These are phyloP conservation scores for Empidonax traillii DNA, from an alignment of 2,113 vertebrate genomes.

Conservation along the genomic window DNA sequence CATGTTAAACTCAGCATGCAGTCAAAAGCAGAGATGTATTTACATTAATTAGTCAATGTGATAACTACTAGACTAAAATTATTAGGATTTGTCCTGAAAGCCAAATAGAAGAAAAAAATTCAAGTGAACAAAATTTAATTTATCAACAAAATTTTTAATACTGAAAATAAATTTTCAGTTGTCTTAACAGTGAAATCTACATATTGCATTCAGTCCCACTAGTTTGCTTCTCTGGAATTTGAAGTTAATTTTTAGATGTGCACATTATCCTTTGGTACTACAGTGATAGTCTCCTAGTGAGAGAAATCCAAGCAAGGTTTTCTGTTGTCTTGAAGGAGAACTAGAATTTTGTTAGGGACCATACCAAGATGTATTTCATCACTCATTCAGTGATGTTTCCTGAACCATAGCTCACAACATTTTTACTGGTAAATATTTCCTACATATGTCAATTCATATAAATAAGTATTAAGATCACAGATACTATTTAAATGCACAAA, in stretches of 20 bases:
- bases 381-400: neutral
- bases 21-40: neutral
- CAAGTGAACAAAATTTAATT: neutral
- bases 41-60: neutral
- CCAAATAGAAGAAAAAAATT: neutral
- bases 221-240: neutral
- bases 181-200: neutral
- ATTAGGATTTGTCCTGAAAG: neutral
- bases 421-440: neutral
- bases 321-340: neutral
- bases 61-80: neutral
- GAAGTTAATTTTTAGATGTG: neutral
- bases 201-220: fast-evolving
- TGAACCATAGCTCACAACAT: neutral
- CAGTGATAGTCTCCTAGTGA: neutral
- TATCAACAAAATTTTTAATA: neutral
- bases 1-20: neutral
- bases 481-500: neutral
- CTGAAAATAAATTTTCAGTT: neutral
- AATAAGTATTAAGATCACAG: neutral
- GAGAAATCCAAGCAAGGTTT: neutral
- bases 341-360: neutral
- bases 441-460: neutral
- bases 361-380: neutral
- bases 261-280: neutral